Conservation (phyloP, 2,113 vertebrate genomes). For the Cyprinus carpio region DNA sequence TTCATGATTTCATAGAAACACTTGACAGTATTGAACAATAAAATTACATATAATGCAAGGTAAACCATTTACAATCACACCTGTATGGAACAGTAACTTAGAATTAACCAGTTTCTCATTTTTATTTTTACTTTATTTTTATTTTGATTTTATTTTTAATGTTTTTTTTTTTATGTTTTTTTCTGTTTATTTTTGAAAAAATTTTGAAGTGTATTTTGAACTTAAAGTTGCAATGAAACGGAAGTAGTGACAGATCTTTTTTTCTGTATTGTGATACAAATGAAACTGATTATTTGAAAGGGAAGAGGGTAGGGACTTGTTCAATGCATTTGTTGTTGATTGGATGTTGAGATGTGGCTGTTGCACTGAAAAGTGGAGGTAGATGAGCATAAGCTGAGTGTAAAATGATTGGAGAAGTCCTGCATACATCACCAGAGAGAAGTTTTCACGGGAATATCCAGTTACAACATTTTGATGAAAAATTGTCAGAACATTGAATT, state of each 20-base stretch:
- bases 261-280: neutral
- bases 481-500: no score
- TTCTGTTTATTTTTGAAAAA: neutral
- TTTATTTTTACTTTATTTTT: no score
- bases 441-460: no score
- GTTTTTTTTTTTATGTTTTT: neutral
- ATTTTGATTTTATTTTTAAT: no score
- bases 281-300: no score
- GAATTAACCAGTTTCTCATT: neutral
- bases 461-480: no score
- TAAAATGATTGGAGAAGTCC: no score
- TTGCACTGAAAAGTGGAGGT: no score
- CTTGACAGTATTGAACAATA: neutral
- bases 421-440: no score
- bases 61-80: neutral
- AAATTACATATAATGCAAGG: neutral
- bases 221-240: neutral
- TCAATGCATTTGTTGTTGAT: neutral
- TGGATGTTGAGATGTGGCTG: no score
- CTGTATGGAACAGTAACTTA: neutral
- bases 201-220: neutral
- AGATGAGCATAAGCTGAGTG: no score
- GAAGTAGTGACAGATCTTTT: no score
- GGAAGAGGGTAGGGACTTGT: neutral
- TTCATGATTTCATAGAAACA: neutral